Evolutionary conservation across 2,888 invertebrate species (phyloP).

Genomic region (Eupithecia exiguata): DNA sequence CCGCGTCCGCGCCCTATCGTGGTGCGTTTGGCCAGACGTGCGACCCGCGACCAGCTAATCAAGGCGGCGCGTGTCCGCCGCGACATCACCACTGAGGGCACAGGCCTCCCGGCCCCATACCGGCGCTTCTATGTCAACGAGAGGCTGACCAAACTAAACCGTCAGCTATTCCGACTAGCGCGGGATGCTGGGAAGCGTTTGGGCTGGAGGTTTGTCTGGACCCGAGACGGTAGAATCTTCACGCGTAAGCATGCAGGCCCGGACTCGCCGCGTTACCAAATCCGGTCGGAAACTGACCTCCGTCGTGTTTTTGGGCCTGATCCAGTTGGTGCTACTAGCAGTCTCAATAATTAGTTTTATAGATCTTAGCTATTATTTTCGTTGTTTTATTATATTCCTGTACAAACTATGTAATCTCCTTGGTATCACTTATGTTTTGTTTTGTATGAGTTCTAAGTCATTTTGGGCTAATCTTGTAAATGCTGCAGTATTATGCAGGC

Average conservation of each 20-base stretch:
- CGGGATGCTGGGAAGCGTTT: slow-evolving; percentile 5
- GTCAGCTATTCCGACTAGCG: slow-evolving; percentile 5
- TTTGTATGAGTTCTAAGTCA: background rate
- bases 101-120: slow-evolving; percentile 3
- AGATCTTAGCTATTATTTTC: no score
- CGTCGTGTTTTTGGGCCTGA: slow-evolving; percentile 13
- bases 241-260: slow-evolving; percentile 4
- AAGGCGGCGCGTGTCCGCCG: slow-evolving; percentile 14
- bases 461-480: background rate
- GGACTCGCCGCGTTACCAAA: slow-evolving; percentile 10
- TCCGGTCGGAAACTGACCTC: slow-evolving; percentile 5
- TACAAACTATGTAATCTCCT: background rate
- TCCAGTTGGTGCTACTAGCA: slow-evolving; percentile 2
- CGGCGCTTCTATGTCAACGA: slow-evolving; percentile 15
- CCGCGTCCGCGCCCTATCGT: slow-evolving; percentile 17
- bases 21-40: slow-evolving; percentile 7
- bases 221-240: background rate
- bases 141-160: slow-evolving; percentile 4
- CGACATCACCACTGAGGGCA: slow-evolving; percentile 11
- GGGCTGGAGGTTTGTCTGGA: slow-evolving; percentile 15
- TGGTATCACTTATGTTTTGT: background rate
- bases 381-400: background rate
- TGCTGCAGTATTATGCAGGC: background rate
- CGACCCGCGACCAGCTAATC: slow-evolving; percentile 10
- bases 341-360: background rate